Evolutionary conservation across 2,797 vertebrate species (phyloP).

Genomic region (Sandelia bainsii): DNA sequence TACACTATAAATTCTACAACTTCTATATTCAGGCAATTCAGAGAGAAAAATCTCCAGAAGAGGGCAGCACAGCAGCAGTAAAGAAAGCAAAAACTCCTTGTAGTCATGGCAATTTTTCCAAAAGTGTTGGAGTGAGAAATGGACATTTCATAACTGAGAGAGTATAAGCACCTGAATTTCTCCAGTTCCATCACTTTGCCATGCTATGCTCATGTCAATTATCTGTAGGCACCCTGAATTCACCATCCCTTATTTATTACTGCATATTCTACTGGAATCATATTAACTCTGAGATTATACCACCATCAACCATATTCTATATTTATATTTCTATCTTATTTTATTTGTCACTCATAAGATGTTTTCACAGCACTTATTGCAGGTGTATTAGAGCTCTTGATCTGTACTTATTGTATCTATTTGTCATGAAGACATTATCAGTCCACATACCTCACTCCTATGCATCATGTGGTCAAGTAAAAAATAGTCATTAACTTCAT

Average conservation of each 20-base stretch:
- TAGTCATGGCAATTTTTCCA: conserved; percentile 68
- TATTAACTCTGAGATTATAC: not conserved
- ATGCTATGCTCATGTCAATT: conserved; percentile 35
- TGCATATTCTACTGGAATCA: conserved; percentile 3
- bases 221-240: conserved; percentile 21
- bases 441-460: not conserved
- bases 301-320: not conserved
- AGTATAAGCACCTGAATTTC: conserved; percentile 21
- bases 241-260: conserved; percentile 1
- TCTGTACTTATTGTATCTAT: not conserved
- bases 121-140: conserved; percentile 60
- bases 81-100: conserved; percentile 44
- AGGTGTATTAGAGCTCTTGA: conserved; percentile 2
- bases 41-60: conserved; percentile 66
- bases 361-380: no score
- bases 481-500: conserved; percentile 48
- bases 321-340: not conserved
- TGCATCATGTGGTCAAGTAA: conserved; percentile 11
- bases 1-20: not conserved
- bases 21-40: not conserved
- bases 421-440: conserved; percentile 20
- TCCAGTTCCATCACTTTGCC: conserved; percentile 41
- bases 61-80: conserved; percentile 83
- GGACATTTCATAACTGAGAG: conserved; percentile 66
- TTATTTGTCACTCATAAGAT: conserved; percentile 8